A percentile compares a stretch with the other conserved stretches of the same genome.
These are phyloP conservation scores for Leptinotarsa haldemani DNA, from an alignment of 2,888 invertebrate species.

Conservation along the genomic window DNA sequence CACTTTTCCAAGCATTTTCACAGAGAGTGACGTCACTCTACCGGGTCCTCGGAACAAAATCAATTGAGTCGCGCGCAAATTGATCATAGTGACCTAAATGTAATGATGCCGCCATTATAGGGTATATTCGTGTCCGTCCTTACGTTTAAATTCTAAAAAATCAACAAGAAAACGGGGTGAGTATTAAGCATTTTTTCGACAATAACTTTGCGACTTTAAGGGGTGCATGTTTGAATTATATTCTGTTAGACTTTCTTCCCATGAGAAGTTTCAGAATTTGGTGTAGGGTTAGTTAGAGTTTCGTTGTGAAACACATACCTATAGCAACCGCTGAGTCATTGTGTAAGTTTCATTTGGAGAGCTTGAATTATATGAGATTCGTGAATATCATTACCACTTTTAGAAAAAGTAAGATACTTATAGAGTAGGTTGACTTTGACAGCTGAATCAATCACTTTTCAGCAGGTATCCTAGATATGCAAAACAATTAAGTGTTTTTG, in stretches of 20 bases:
- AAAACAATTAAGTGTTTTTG: neutral
- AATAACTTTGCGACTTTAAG: neutral
- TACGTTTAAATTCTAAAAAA: slow-evolving; percentile 40
- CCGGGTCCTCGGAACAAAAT: slow-evolving; percentile 56
- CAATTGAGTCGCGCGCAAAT: slow-evolving; percentile 60
- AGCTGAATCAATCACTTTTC: slow-evolving; percentile 35
- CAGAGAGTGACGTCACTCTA: slow-evolving; percentile 53
- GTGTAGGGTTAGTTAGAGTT: slow-evolving; percentile 11
- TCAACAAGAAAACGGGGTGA: slow-evolving; percentile 42
- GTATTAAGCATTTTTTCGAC: slow-evolving; percentile 21
- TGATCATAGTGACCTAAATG: slow-evolving; percentile 64
- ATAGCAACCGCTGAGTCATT: neutral
- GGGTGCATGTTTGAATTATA: neutral
- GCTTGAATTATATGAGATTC: too few relatives aligned
- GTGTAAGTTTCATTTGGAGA: neutral
- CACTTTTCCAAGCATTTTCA: slow-evolving; percentile 47
- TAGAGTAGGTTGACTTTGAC: slow-evolving; percentile 16
- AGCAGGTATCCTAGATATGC: neutral
- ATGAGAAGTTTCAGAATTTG: neutral
- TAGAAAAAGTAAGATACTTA: neutral
- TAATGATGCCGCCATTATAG: slow-evolving; percentile 64
- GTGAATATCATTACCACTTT: neutral
- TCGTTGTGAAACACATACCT: neutral
- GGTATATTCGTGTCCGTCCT: slow-evolving; percentile 62
- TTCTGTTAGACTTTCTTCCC: neutral